Percentiles rank a stretch among this genome's conserved stretches.
Evolutionary conservation across 1,140 invertebrate genomes (phyloP).

Genomic region (Drepana arcuata): DNA sequence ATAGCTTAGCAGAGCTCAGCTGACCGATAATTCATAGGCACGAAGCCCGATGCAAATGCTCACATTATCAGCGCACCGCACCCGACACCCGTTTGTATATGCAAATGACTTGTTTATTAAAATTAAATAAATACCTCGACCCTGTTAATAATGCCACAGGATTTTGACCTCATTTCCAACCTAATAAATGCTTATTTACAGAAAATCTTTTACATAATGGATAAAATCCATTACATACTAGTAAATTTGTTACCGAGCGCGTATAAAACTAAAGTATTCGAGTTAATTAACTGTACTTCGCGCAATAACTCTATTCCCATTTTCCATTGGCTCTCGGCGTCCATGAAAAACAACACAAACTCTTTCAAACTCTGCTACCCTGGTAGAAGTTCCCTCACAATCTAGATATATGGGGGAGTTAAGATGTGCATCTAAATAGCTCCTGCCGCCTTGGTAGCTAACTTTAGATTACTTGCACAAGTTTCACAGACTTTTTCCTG

Average conservation of each 20-base stretch:
- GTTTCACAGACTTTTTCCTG: constrained; percentile 44
- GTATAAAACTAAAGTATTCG: no score
- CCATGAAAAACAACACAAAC: constrained; percentile 32
- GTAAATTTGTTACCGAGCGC: constrained; percentile 11
- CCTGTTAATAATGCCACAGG: no score
- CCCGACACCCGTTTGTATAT: constrained; percentile 28
- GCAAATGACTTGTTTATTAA: constrained; percentile 53
- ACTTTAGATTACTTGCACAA: constrained; percentile 68
- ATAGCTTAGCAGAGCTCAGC: constrained; percentile 12
- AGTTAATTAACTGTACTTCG: no score
- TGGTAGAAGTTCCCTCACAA: constrained; percentile 32
- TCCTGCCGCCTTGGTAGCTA: constrained; percentile 55
- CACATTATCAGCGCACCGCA: constrained; percentile 41
- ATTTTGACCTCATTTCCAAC: no score
- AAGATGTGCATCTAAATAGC: constrained; percentile 70
- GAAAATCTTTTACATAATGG: no score
- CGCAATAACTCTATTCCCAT: no score
- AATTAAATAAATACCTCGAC: constrained; percentile 56
- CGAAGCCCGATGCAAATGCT: constrained; percentile 38
- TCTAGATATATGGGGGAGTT: constrained; percentile 66
- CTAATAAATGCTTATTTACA: no score
- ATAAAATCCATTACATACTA: no score
- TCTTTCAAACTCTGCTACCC: constrained; percentile 39
- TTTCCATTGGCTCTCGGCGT: constrained; percentile 23
- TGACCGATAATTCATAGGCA: constrained; percentile 41